phyloP scores from a whole-genome alignment of 2,113 vertebrate species.

The Syngnathoides biaculeatus region DNA sequence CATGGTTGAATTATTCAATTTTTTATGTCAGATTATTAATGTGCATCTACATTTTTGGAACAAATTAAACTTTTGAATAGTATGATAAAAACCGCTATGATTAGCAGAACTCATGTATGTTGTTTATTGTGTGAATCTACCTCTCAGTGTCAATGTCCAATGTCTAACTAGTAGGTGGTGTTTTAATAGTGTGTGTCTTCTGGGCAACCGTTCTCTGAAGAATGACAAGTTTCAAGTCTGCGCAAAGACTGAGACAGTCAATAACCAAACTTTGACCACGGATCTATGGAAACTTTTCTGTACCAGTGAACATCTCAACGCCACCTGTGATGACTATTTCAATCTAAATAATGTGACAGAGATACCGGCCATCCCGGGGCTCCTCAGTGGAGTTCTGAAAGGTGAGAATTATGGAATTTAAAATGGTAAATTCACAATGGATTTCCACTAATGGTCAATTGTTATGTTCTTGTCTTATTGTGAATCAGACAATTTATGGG shows the following conservation, averaged over 20 bases:
- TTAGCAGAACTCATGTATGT: no score
- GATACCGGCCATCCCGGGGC: constrained; percentile 83
- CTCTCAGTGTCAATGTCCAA: neutral
- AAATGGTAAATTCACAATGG: neutral
- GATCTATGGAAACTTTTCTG: constrained; percentile 81
- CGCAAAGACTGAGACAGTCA: constrained; percentile 63
- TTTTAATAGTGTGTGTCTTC: constrained; percentile 79
- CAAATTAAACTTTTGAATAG: no score
- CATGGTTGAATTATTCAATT: no score
- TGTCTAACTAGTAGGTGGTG: neutral
- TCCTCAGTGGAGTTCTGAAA: constrained; percentile 79
- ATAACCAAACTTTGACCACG: constrained; percentile 69
- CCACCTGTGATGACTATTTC: constrained; percentile 84
- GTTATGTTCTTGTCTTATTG: constrained; percentile 9
- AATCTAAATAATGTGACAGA: constrained; percentile 79
- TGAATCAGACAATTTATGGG: constrained; percentile 86
- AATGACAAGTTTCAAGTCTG: constrained; percentile 75
- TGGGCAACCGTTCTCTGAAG: constrained; percentile 84
- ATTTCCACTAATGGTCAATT: neutral
- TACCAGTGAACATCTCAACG: constrained; percentile 51
- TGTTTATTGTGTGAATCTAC: no score
- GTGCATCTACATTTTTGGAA: no score
- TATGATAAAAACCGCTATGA: no score
- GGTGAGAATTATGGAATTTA: constrained; percentile 58
- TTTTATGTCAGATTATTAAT: no score